phyloP scores from a whole-genome alignment of 2,797 vertebrate species.

The Premnoplex brunnescens region DNA sequence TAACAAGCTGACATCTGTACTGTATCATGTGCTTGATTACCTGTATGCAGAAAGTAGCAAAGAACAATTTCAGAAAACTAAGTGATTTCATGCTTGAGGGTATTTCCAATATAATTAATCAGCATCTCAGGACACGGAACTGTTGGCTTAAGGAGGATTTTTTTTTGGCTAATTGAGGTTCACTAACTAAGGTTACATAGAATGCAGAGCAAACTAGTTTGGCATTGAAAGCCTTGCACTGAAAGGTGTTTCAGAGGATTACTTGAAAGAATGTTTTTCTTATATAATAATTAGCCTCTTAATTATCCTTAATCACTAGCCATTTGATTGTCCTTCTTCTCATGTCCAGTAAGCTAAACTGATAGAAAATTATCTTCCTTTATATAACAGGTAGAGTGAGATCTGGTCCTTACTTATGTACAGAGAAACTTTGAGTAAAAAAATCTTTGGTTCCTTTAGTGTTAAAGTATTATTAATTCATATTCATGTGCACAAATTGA shows the following conservation, averaged over 20 bases:
- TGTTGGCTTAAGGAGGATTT: neutral
- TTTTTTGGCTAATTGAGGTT: neutral
- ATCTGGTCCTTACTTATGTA: neutral
- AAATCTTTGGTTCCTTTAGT: neutral
- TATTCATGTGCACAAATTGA: neutral
- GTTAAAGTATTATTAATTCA: neutral
- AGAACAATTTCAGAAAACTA: neutral
- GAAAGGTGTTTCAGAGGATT: neutral
- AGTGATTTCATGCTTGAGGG: neutral
- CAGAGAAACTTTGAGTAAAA: neutral
- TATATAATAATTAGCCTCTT: slow-evolving; percentile 1
- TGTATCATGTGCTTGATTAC: neutral
- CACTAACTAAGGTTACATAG: neutral
- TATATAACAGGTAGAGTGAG: neutral
- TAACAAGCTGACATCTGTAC: neutral
- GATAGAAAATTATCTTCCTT: neutral
- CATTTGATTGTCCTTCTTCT: neutral
- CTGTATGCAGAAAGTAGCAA: neutral
- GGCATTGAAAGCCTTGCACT: neutral
- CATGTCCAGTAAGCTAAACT: neutral
- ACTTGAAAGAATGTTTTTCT: neutral
- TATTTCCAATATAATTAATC: neutral
- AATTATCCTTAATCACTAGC: neutral
- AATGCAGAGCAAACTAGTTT: neutral
- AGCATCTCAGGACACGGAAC: neutral